These are phyloP conservation scores for Oedothorax gibbosus DNA, from an alignment of 1,140 invertebrate species.

Conservation along the genomic window DNA sequence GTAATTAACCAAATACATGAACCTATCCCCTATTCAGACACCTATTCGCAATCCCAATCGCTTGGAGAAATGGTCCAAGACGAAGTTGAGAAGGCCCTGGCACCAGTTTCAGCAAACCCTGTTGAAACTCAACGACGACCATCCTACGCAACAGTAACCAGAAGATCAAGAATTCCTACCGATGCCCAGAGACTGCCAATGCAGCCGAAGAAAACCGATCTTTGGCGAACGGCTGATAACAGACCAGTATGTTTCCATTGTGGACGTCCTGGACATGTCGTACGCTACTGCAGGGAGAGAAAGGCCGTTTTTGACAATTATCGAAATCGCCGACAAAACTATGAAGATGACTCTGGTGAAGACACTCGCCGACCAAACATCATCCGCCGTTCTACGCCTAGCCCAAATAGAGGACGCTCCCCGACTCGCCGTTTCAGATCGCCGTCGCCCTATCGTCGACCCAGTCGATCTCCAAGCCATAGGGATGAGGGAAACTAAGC, in stretches of 20 bases:
- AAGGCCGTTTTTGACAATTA: background rate
- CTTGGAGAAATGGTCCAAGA: background rate
- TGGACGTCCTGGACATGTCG: slow-evolving; percentile 11
- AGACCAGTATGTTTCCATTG: background rate
- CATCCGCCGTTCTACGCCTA: background rate
- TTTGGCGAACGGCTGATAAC: background rate
- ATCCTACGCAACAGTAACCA: background rate
- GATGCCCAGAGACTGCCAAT: background rate
- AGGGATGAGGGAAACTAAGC: slow-evolving; percentile 11
- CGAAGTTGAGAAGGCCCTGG: background rate
- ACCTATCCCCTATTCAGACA: background rate
- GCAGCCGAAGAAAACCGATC: slow-evolving; percentile 1
- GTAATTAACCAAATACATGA: background rate
- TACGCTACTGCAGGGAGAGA: slow-evolving; percentile 1
- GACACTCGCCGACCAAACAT: background rate
- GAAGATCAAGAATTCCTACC: slow-evolving; percentile 1
- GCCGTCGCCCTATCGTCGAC: background rate
- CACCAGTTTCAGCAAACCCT: background rate
- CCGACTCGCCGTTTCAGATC: background rate
- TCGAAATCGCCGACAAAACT: background rate
- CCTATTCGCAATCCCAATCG: background rate
- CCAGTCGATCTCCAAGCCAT: background rate
- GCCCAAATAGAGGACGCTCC: background rate
- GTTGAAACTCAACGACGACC: background rate
- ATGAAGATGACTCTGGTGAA: background rate